These are phyloP conservation scores for Hydrotaea cyrtoneurina DNA, from an alignment of 2,888 invertebrate species.

Conservation along the genomic window DNA sequence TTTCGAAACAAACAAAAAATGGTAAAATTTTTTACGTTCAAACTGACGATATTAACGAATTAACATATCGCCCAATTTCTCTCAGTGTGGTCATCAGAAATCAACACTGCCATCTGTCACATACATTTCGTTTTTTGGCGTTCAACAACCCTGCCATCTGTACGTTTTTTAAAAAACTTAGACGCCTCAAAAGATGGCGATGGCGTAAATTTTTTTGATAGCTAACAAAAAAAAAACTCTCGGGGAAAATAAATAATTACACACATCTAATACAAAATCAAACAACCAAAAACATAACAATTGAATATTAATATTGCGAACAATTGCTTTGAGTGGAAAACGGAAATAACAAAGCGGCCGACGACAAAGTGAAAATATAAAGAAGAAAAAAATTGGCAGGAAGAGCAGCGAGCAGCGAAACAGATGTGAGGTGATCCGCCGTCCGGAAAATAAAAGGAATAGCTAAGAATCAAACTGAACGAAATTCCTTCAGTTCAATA, in stretches of 20 bases:
- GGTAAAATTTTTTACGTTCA: too few relatives aligned
- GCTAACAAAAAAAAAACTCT: slow-evolving; percentile 69
- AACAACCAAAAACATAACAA: not conserved
- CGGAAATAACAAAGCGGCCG: not conserved
- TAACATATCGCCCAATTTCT: too few relatives aligned
- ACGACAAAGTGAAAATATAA: slow-evolving; percentile 57
- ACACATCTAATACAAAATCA: not conserved
- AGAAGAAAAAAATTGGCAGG: not conserved
- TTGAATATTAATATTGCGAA: slow-evolving; percentile 9
- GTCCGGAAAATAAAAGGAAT: slow-evolving; percentile 42
- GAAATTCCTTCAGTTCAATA: slow-evolving; percentile 58
- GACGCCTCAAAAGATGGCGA: slow-evolving; percentile 78
- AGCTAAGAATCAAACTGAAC: slow-evolving; percentile 6
- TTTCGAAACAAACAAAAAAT: too few relatives aligned
- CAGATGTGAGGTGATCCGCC: slow-evolving; percentile 2
- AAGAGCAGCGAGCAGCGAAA: slow-evolving; percentile 30
- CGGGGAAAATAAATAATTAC: slow-evolving; percentile 58
- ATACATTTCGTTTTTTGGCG: too few relatives aligned
- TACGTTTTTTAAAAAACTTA: slow-evolving; percentile 19
- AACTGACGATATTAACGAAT: too few relatives aligned
- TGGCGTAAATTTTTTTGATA: slow-evolving; percentile 69
- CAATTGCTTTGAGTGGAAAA: not conserved
- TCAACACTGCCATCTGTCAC: too few relatives aligned
- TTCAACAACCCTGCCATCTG: not conserved
- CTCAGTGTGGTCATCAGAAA: not conserved